Conservation (phyloP, 2,797 vertebrate species). For the Cephalopachus bancanus region DNA sequence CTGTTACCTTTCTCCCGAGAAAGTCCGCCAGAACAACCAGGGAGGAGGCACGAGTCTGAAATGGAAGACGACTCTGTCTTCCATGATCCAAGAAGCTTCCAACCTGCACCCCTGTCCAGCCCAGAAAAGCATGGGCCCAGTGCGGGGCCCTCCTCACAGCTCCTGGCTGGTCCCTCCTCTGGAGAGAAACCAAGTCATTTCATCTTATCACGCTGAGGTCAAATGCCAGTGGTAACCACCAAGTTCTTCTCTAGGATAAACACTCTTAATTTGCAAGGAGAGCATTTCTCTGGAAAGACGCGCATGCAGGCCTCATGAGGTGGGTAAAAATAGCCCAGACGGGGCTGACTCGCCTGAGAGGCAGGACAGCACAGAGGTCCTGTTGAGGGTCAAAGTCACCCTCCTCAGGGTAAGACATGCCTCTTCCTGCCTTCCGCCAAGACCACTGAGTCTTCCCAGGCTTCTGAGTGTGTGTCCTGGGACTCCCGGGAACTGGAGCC, state of each 20-base stretch:
- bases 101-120: neutral
- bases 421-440: neutral
- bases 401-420: neutral
- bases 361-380: neutral
- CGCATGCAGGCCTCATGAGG: neutral
- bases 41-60: slow-evolving; percentile 50
- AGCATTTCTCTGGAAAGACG: slow-evolving; percentile 64
- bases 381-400: neutral
- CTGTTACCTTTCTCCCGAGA: neutral
- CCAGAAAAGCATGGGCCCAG: neutral
- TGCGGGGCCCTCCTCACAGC: slow-evolving; percentile 61
- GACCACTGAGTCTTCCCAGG: neutral
- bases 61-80: slow-evolving; percentile 27
- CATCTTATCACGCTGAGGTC: slow-evolving; percentile 82
- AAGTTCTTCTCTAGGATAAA: slow-evolving; percentile 55
- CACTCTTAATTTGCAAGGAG: slow-evolving; percentile 80
- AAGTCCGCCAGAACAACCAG: neutral
- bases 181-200: slow-evolving; percentile 77
- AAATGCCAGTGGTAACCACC: slow-evolving; percentile 80
- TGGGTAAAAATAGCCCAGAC: slow-evolving; percentile 59
- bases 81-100: neutral
- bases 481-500: too few relatives aligned
- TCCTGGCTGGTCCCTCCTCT: slow-evolving; percentile 62
- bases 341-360: neutral
- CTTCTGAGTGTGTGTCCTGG: neutral